These are phyloP conservation scores for Lordiphosa mommai DNA, from an alignment of 1,140 invertebrate genomes.

Conservation along the genomic window DNA sequence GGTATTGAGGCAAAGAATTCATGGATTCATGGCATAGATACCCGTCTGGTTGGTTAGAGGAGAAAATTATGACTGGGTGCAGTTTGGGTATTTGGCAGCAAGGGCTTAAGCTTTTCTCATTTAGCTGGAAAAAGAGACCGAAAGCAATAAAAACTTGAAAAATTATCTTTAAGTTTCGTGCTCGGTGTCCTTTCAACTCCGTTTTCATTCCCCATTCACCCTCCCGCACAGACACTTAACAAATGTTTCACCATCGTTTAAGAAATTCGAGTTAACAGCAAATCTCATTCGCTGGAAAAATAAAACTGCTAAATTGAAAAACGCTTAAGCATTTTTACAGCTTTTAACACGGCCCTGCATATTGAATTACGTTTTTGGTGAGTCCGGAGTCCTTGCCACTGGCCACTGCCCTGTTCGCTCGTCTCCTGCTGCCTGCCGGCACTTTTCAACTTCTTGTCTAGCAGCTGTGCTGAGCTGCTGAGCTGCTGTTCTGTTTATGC, in stretches of 20 bases:
- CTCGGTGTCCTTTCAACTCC: neutral
- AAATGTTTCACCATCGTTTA: constrained; percentile 53
- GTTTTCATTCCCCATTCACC: neutral
- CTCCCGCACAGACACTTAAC: constrained; percentile 24
- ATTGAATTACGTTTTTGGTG: constrained; percentile 64
- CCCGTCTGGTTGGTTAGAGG: too few relatives aligned
- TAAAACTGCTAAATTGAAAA: constrained; percentile 74
- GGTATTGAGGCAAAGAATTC: neutral
- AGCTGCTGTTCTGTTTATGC: constrained; percentile 1
- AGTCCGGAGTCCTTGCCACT: constrained; percentile 6
- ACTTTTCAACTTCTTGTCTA: constrained; percentile 41
- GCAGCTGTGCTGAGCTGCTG: constrained; percentile 1
- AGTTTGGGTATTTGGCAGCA: too few relatives aligned
- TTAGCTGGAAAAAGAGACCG: too few relatives aligned
- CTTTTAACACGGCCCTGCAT: constrained; percentile 71
- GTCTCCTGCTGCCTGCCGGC: constrained; percentile 33
- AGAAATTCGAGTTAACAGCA: constrained; percentile 65
- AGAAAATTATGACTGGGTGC: neutral
- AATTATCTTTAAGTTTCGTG: too few relatives aligned
- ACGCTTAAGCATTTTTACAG: constrained; percentile 77
- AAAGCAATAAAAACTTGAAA: too few relatives aligned
- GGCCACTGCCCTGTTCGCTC: constrained; percentile 2
- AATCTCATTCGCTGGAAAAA: constrained; percentile 67
- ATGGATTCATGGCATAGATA: constrained; percentile 4
- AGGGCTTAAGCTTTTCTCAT: too few relatives aligned